These are phyloP conservation scores for Agonopterix arenella DNA, from an alignment of 2,888 invertebrate genomes.

Conservation along the genomic window DNA sequence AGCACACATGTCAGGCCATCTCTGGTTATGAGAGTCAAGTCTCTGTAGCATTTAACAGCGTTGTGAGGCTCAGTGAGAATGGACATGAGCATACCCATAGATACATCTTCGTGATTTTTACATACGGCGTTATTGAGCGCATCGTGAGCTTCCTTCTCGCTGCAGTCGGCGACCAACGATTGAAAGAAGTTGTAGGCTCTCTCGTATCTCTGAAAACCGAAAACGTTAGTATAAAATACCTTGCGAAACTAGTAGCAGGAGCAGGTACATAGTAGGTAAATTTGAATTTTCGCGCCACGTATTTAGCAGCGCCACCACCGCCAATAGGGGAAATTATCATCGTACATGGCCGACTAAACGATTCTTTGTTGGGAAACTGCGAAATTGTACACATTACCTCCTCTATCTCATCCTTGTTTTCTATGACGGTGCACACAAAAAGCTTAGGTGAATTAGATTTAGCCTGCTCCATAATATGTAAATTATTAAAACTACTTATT, in stretches of 20 bases:
- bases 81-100: constrained; percentile 91
- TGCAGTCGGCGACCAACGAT: constrained; percentile 87
- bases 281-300: constrained; percentile 64
- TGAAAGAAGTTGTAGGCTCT: constrained; percentile 88
- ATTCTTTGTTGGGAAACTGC: constrained; percentile 70
- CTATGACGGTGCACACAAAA: constrained; percentile 88
- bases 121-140: constrained; percentile 92
- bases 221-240: not conserved
- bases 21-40: constrained; percentile 91
- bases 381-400: constrained; percentile 83
- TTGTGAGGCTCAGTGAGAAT: constrained; percentile 91
- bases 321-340: constrained; percentile 56
- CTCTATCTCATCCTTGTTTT: constrained; percentile 93
- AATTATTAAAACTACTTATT: constrained; percentile 70
- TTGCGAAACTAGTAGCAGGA: not conserved
- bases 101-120: constrained; percentile 96
- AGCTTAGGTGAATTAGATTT: constrained; percentile 82
- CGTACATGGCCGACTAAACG: constrained; percentile 72
- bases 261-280: constrained; percentile 12
- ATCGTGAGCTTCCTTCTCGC: constrained; percentile 96
- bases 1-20: constrained; percentile 92
- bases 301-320: constrained; percentile 62
- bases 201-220: constrained; percentile 88
- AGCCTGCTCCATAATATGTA: constrained; percentile 76
- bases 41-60: constrained; percentile 92